Base-by-base conservation (phyloP, 64 coral and sea anemone genomes). In the Stylophora pistillata region DNA sequence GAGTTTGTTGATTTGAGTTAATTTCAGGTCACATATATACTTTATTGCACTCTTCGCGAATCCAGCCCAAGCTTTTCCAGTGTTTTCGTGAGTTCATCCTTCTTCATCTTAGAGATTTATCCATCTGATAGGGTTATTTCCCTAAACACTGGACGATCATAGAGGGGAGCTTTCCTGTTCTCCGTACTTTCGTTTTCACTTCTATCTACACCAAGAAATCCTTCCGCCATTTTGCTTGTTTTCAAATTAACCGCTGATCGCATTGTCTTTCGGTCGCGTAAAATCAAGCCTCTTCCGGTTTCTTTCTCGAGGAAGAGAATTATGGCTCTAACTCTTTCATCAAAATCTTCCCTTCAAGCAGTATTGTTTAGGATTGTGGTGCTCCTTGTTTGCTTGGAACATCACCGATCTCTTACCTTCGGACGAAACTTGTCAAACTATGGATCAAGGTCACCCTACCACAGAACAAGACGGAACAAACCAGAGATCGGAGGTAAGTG, bases 81-180 rank as follows among this genome's bases (percentile, higher is more conserved):
- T 7, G 70, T 79, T 9, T 72, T 56, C 31, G 87, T 96, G 26
- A 93, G 55, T 74, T 96, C 91, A 30, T 87, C 79, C 75, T 96
- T 93, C 69, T 83, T 93, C 94, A 96, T 96, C 74, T 73, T 90
- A 32, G 93, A 93, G 28, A 96, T 93, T 58, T 74, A 64, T 20
- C 94, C 94, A 74, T 96, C 90, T 21, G 91, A 74, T 7, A 90
- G 30, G 9, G 94, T 93, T 71, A 96, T 81, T 77, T 96, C 91
- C 58, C 86, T 90, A 30, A 93, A 93, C 31, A 96, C 82, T 41
- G 87, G 86, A 25, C 89, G 87, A 70, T 90, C 94, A 76, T 74
- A 93, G 31, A 23, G 58, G 74, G 37, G 15, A 10, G 16, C 32
- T 27, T 11, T 76, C 7, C 76, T 85, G 56, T 74, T 59, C 12